Evolutionary conservation across 2,888 invertebrate genomes (phyloP), one percentile per base, ranked within the genome.

Genomic region (Cybosia mesomella): DNA sequence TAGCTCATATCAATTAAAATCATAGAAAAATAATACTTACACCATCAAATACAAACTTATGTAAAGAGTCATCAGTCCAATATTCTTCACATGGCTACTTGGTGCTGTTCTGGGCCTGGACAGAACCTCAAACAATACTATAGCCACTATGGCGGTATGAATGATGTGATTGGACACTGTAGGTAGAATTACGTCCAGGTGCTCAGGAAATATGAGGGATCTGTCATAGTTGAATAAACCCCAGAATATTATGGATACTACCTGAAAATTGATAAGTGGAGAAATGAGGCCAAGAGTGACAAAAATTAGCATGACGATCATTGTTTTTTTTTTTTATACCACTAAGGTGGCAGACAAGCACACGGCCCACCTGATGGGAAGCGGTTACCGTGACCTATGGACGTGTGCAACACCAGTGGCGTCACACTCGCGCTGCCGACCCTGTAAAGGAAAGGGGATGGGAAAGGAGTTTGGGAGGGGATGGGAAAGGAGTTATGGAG

Each of bases 1-100:
- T n/a, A n/a, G n/a, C n/a, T n/a, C n/a, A n/a, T n/a, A n/a, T n/a
- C n/a, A n/a, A n/a, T n/a, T n/a, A n/a, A n/a, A n/a, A n/a, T n/a
- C n/a, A n/a, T n/a, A n/a, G n/a, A n/a, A n/a, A n/a, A 49, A 32
- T 24, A 5, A 61, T 49, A 66, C 66, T 66, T 61, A 66, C 66
- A 66, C 61, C 5, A 18, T 18, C 18, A 61, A 54, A 57, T 66
- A 66, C 18, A n/a, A 13, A 21, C 11, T 15, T 0, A 61, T n/a
- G 21, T 66, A 66, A 2, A 43, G 7, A 15, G 57, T 49, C 18
- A 61, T 43, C 15, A 66, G 7, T 0, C 21, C 21, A 11, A 66
- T 2, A 57, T 66, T 61, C 32, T 13, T 55, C 22, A 22, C 4
- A 34, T 66, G 66, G 32, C 28, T 36, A 4, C 4, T 21, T 1